Evolutionary conservation across 2,797 vertebrate species (phyloP).

Genomic region (Glyptemys insculpta): DNA sequence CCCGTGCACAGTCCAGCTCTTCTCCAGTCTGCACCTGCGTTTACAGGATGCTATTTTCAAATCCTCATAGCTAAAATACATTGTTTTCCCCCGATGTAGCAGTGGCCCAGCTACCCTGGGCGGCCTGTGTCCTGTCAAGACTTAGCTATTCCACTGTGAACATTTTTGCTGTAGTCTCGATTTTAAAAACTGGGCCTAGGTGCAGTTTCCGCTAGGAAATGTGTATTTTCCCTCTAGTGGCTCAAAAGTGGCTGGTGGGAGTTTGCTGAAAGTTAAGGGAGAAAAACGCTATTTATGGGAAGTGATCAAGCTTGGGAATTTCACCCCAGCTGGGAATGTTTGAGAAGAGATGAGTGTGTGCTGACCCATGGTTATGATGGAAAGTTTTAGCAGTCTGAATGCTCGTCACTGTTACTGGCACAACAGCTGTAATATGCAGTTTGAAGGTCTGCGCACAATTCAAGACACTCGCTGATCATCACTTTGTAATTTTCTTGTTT

Average conservation of each 20-base stretch:
- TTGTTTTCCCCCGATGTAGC: too few relatives aligned
- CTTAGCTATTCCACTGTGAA: too few relatives aligned
- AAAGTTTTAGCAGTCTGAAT: neutral
- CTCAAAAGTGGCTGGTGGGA: neutral
- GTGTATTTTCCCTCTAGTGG: neutral
- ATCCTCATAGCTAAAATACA: too few relatives aligned
- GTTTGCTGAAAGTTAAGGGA: neutral
- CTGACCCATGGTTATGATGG: neutral
- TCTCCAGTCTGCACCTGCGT: too few relatives aligned
- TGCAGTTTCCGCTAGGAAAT: neutral
- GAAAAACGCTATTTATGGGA: neutral
- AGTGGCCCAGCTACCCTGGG: too few relatives aligned
- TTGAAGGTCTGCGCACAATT: neutral
- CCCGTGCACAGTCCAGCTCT: too few relatives aligned
- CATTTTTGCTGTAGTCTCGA: neutral
- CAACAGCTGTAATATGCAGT: neutral
- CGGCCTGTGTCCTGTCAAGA: too few relatives aligned
- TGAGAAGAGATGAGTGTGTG: neutral
- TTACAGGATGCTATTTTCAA: too few relatives aligned
- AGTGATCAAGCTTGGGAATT: neutral
- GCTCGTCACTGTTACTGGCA: neutral
- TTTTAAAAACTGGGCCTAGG: neutral
- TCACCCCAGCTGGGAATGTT: neutral
- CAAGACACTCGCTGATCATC: neutral
- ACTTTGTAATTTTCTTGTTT: neutral